Evolutionary conservation across 2,797 vertebrate genomes (phyloP), one percentile per base, ranked within the genome.

Genomic region (Sebastes vulpes): DNA sequence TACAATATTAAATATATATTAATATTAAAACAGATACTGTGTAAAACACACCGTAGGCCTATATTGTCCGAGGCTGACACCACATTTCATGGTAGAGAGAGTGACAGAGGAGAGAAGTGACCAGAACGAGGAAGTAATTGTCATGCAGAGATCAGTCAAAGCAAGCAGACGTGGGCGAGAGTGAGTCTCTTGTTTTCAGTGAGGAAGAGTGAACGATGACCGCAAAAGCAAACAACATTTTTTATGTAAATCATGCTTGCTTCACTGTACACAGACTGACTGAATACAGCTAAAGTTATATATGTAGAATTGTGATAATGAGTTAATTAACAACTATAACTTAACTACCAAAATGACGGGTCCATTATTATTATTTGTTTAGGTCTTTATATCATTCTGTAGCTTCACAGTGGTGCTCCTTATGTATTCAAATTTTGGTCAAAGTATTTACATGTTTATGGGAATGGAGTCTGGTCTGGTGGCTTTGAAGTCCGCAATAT

Each of bases 51-150:
- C 46, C 8, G 46, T 9, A 35, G 10, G 32, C 32, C 32, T 35
- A 5, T 54, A 20, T 21, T 67, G 9, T 3, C 2, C 16, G 5
- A 6, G 25, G 35, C n/a, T 4, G 7, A 52, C 11, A 23, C 10
- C n/a, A 1, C 10, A n/a, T 25, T 29, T 46, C 26, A 5, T 14
- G 1, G 9, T 7, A 23, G n/a, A 31, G 1, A 53, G 38, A 29
- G 53, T 48, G 57, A 31, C 54, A 21, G 5, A 35, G 18, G 4
- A 20, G 10, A 31, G 2, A 57, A 53, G 29, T 1, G 18, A 26
- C 26, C 4, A 53, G 21, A 79, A 73, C 65, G 52, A 77, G 67
- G 75, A 92, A 86, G 63, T 48, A 12, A 14, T 25, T 72, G 58
- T 73, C 11, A 67, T 57, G 18, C 21, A 80, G 9, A 46, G 50